These are phyloP conservation scores for Drosophila jambulina DNA, from an alignment of 1,140 invertebrate species.

Conservation along the genomic window DNA sequence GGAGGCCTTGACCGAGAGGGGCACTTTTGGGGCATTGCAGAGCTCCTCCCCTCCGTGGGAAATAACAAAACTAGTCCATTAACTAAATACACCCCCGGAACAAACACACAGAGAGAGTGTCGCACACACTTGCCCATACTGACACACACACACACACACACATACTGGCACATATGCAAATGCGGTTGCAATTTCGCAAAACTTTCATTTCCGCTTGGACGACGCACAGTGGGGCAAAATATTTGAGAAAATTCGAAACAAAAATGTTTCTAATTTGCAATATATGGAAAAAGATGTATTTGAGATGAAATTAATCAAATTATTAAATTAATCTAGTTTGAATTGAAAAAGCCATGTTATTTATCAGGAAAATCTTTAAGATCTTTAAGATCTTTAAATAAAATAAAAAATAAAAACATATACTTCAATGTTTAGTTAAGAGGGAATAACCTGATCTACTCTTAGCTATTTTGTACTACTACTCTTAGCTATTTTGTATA, in stretches of 20 bases:
- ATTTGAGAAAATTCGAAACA: no score
- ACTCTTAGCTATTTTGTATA: background rate
- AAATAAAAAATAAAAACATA: background rate
- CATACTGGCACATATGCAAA: conserved; percentile 41
- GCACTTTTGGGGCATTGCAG: background rate
- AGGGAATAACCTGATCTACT: background rate
- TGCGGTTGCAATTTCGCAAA: conserved; percentile 59
- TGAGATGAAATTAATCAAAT: background rate
- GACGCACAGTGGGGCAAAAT: conserved; percentile 17
- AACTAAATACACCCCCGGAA: conserved; percentile 60
- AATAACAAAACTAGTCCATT: conserved; percentile 74
- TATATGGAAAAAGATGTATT: background rate
- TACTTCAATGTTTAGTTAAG: background rate
- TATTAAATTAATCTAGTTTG: background rate
- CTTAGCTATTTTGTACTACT: background rate
- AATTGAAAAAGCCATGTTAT: background rate
- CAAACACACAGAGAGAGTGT: conserved; percentile 21
- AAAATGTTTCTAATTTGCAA: background rate
- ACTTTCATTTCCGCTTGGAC: conserved; percentile 72
- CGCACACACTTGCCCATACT: background rate
- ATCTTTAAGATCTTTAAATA: background rate
- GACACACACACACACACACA: background rate
- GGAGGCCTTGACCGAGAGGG: conserved; percentile 10
- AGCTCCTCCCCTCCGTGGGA: conserved; percentile 3
- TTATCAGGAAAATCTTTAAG: no score